Conservation (phyloP, 2,888 invertebrate species). For the Sarcophaga rosellei region DNA sequence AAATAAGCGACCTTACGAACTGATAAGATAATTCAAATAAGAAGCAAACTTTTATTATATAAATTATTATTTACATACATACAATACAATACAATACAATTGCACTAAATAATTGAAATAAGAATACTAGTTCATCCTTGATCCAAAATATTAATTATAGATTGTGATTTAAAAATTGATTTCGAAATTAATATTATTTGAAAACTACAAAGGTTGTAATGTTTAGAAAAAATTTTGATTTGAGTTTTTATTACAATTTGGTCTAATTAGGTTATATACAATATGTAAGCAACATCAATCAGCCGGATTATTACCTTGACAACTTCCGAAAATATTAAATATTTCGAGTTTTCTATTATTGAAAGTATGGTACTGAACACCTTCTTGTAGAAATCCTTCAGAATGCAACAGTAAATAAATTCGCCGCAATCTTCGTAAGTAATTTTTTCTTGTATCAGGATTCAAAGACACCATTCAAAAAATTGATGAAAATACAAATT, state of each 20-base stretch:
- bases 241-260: neutral
- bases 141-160: too few relatives aligned
- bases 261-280: neutral
- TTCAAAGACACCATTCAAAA: constrained; percentile 68
- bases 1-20: constrained; percentile 41
- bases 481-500: neutral
- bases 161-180: too few relatives aligned
- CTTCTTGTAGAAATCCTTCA: constrained; percentile 36
- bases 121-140: too few relatives aligned
- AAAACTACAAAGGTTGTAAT: too few relatives aligned
- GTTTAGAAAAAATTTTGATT: neutral
- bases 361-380: constrained; percentile 13
- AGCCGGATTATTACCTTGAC: constrained; percentile 38
- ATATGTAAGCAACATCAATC: neutral
- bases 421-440: constrained; percentile 40
- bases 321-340: constrained; percentile 48
- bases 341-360: constrained; percentile 29
- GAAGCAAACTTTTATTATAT: neutral
- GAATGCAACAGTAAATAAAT: constrained; percentile 32
- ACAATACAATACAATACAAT: neutral
- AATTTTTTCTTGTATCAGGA: constrained; percentile 16
- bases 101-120: neutral
- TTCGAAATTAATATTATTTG: too few relatives aligned
- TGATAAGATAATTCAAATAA: constrained; percentile 54
- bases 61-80: neutral